Evolutionary conservation across 2,888 invertebrate genomes (phyloP), one percentile per base, ranked within the genome.

Genomic region (Drosophila kanekoi): DNA sequence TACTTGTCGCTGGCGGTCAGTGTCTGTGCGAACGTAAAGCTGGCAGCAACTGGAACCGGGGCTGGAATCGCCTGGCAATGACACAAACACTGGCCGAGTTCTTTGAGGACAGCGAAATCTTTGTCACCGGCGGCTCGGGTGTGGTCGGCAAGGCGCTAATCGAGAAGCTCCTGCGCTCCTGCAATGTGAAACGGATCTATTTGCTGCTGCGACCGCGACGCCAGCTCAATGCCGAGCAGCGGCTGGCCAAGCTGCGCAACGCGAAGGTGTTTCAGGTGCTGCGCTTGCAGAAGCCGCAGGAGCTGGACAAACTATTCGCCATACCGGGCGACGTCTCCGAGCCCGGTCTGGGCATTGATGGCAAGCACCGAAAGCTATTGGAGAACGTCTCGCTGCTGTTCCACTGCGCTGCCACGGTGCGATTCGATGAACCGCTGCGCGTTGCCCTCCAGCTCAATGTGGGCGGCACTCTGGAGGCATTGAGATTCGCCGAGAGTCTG

Each of bases 131-230:
- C 2, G 96, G 95, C 0, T 96, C 96, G 23, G 94, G 94, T 93
- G 98, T 98, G 88, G 94, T 98, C 91, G 98, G 98, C 0, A 98
- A 98, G 93, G 96, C 96, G 0, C 91, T 98, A 18, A 93, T 98
- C 5, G 98, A 98, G 91, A 98, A 98, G 91, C 92, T 98, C 3
- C 92, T 98, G 3, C 94, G 97, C 80, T 96, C 96, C 4, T 97
- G 97, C 89, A 95, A 95, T 2, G 90, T 98, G 13, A 94, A 94
- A 38, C 94, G 94, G 56, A 95, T 98, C 68, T 98, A 96, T 90
- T 81, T 98, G 8, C 93, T 98, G 45, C 92, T 98, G 72, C 93
- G 98, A 35, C 93, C 94, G 0, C 96, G 96, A 89, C 95, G 94
- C 70, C 95, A 95, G 4, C 93, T 94, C 52, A 93, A 92, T 0